These are phyloP conservation scores for Styela clava DNA, from an alignment of 23 tunicate species.

Conservation along the genomic window DNA sequence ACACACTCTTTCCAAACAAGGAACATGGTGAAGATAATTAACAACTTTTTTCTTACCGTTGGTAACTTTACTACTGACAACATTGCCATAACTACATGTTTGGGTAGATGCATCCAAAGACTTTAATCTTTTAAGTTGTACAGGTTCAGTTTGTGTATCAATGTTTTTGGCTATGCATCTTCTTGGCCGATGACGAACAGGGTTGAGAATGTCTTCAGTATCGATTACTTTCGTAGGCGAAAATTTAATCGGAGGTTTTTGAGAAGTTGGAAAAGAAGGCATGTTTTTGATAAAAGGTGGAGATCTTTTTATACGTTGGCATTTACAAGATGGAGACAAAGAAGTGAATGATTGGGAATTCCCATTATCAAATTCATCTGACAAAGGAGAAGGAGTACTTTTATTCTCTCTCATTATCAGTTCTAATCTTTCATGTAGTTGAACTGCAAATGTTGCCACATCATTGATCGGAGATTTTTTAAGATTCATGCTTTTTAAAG, in stretches of 20 bases:
- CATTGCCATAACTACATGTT: not conserved
- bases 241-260: not conserved
- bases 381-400: not conserved
- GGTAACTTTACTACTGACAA: not conserved
- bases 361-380: not conserved
- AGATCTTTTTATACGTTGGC: not conserved
- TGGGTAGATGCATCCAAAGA: not conserved
- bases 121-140: not conserved
- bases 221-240: not conserved
- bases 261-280: not conserved
- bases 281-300: not conserved
- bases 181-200: not conserved
- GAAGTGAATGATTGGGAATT: not conserved
- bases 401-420: not conserved
- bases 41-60: not conserved
- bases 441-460: not conserved
- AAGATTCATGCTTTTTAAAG: not conserved
- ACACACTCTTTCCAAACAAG: not conserved
- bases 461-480: not conserved
- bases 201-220: not conserved
- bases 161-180: not conserved
- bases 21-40: not conserved
- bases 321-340: not conserved
- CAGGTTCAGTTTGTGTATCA: not conserved
- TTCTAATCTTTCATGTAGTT: not conserved